Percentiles rank a stretch among this genome's conserved stretches.
phyloP scores from a whole-genome alignment of 2,113 vertebrate genomes.

The Actinemys pallida region DNA sequence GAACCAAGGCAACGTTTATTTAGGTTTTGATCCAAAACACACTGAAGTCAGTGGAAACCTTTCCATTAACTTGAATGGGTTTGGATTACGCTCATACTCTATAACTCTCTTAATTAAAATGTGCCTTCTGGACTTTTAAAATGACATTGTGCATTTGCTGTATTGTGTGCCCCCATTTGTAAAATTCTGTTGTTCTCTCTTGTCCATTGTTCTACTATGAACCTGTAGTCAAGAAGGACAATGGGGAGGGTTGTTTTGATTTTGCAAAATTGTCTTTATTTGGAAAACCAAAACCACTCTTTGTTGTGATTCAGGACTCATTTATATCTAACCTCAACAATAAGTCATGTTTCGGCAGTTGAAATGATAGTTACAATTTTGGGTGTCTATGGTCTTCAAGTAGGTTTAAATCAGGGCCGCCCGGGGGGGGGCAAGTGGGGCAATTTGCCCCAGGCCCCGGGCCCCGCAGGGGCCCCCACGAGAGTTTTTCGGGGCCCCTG shows the following conservation, averaged over 20 bases:
- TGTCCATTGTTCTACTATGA: neutral
- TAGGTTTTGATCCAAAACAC: neutral
- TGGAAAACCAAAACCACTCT: neutral
- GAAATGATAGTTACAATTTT: neutral
- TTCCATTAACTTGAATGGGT: neutral
- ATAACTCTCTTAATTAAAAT: neutral
- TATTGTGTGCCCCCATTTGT: neutral
- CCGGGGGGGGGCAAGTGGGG: no score
- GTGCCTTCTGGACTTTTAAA: neutral
- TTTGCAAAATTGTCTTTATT: neutral
- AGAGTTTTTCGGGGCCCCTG: no score
- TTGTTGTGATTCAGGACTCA: neutral
- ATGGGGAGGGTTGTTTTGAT: neutral
- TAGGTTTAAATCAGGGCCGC: neutral
- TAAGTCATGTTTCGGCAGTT: neutral
- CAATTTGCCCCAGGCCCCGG: no score
- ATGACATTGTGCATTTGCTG: neutral
- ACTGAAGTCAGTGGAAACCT: no score
- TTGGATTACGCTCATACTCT: neutral
- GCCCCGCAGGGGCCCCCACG: no score
- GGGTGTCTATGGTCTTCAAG: neutral
- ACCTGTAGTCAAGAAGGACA: neutral
- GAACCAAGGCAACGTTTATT: neutral
- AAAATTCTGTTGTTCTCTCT: neutral
- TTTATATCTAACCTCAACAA: neutral